Base-by-base conservation (phyloP, 1,140 invertebrate species). In the Cydia amplana region DNA sequence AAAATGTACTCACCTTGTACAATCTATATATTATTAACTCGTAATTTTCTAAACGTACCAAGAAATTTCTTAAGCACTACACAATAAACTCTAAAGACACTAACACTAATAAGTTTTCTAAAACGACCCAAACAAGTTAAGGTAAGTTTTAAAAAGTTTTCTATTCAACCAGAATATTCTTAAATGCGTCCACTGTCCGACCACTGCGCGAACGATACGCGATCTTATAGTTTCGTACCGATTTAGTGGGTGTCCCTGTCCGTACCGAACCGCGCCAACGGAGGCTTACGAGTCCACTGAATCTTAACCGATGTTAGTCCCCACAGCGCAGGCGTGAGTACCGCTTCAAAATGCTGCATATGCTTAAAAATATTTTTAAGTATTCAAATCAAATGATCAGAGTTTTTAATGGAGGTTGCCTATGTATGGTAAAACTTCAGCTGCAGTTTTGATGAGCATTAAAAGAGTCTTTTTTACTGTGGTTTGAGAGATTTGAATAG, bases 331-430 rank as follows among this genome's bases (percentile, higher is more conserved):
- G 65, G 65, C 65, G 65, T 40, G 5, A 70, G 5, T 36, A 16
- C 65, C 36, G 65, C 65, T 40, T 70, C 32, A 70, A 70, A 70
- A 70, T 70, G 65, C 65, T 70, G 65, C 65, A 70, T 70, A 70
- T 70, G 65, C 36, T 36, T 18, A 36, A 32, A 36, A 36, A 70
- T 36, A 9, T 70, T 32, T 40, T 40, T 36, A 43, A 70, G 65
- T 18, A 70, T 70, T 70, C 36, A 70, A 70, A 70, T 70, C 28
- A 70, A 70, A 36, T n/a, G 65, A 70, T 36, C 10, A 2, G 18
- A 60, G 4, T 60, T 60, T 60, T 60, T n/a, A 60, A 60, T 60
- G 9, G 18, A 23, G 14, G 14, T 49, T 49, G 0, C 46, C 4
- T 16, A 0, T 16, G 46, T 49, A 49, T n/a, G 55, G 7, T 60